Evolutionary conservation across 53 echinoderm and acorn worm genomes (phyloP).

Genomic region (Echinometra lucunter): DNA sequence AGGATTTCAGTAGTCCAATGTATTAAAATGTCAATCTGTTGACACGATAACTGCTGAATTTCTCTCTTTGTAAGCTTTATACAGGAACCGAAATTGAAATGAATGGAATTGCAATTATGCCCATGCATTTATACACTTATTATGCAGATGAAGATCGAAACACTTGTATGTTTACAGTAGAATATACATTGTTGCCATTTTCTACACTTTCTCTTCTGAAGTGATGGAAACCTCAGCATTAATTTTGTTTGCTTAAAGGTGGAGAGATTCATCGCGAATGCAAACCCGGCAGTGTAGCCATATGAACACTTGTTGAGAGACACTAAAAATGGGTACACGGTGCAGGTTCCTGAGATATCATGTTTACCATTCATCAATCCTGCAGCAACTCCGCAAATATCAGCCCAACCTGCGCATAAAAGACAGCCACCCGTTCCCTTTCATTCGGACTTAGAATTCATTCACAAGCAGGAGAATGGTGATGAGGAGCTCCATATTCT

Average conservation of each 20-base stretch:
- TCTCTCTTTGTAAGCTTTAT: too few species aligned
- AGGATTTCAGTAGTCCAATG: too few species aligned
- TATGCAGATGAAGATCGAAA: too few species aligned
- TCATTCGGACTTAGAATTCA: not conserved
- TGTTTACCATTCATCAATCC: conserved; percentile 41
- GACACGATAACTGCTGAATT: too few species aligned
- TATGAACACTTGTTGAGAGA: not conserved
- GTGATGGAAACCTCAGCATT: not conserved
- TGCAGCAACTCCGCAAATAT: conserved; percentile 12
- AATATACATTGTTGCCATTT: too few species aligned
- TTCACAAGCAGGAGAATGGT: not conserved
- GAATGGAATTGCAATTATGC: too few species aligned
- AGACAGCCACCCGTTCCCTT: not conserved
- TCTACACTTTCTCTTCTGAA: not conserved
- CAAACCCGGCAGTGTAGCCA: not conserved
- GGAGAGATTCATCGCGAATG: not conserved
- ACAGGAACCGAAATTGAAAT: too few species aligned
- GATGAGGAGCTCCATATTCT: not conserved
- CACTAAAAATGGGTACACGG: not conserved
- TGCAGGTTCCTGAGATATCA: conserved; percentile 15
- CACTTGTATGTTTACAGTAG: too few species aligned
- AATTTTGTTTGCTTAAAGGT: not conserved
- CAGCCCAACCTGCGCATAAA: not conserved
- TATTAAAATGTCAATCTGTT: too few species aligned
- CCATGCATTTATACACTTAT: too few species aligned